Evolutionary conservation across 2,113 vertebrate genomes (phyloP), one percentile per base, ranked within the genome.

Genomic region (Hyperopisus bebe): DNA sequence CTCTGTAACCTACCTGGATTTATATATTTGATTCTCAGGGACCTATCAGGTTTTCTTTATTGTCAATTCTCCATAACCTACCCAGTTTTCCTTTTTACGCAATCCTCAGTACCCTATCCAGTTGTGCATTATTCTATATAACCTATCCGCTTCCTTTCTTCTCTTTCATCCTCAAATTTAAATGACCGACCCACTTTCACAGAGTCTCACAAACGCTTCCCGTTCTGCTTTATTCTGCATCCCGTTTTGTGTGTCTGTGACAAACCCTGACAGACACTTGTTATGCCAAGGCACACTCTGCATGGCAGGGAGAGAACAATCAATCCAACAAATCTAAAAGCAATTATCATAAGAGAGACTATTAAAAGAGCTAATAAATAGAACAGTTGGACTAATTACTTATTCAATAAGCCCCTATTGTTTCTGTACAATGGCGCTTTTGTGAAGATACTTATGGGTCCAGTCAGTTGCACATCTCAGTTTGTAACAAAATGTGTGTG

Each of bases 261-360:
- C 85, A 53, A 48, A n/a, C 70, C 87, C 80, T 90, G 50, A 90
- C 86, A 89, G 89, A 48, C 58, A 50, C 80, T 84, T 88, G n/a
- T 85, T 50, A 86, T 39, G 50, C 87, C n/a, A 62, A 89, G 51
- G 74, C 62, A 51, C 35, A 83, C 66, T 87, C 70, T 55, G 70
- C 44, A 86, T 6, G 7, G 53, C 88, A 86, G 39, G 88, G 88
- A 91, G 88, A 77, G 89, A 86, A 48, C 83, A 70, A 80, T 62
- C 86, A 82, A 50, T 88, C 89, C 85, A 83, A 92, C 90, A 87
- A 90, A 87, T 55, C 53, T 86, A 85, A 53, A 89, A 89, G 58
- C 86, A 88, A 92, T 89, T 89, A 90, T 90, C 87, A 90, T 84
- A 83, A 89, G 55, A 90, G 88, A 92, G 89, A 88, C 86, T 46